Conservation (phyloP, 2,797 vertebrate species). For the Babyrousa celebensis region DNA sequence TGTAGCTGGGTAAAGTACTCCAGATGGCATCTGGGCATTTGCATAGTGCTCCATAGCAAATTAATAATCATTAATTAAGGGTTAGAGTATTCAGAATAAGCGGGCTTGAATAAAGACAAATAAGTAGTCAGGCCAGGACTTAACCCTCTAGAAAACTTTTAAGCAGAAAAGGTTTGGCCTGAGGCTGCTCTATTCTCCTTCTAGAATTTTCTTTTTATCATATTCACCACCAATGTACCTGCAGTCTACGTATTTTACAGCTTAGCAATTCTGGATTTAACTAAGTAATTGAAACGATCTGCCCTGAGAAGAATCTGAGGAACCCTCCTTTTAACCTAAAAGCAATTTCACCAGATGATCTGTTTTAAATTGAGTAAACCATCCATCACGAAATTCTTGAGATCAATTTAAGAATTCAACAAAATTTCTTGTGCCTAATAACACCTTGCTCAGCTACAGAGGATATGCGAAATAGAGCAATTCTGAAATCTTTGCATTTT, state of each 20-base stretch:
- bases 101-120: slow-evolving; percentile 56
- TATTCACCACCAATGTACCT: not conserved
- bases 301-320: slow-evolving; percentile 47
- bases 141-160: slow-evolving; percentile 42
- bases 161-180: slow-evolving; percentile 30
- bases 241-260: slow-evolving; percentile 1
- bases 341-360: slow-evolving; percentile 80
- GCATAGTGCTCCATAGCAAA: slow-evolving; percentile 64
- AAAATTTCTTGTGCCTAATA: slow-evolving; percentile 76
- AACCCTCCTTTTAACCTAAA: slow-evolving; percentile 77
- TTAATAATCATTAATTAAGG: slow-evolving; percentile 79
- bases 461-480: slow-evolving; percentile 65
- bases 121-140: slow-evolving; percentile 38
- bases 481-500: slow-evolving; percentile 80
- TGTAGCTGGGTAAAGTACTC: slow-evolving; percentile 70
- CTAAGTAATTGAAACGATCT: slow-evolving; percentile 74
- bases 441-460: slow-evolving; percentile 67
- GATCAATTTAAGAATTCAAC: slow-evolving; percentile 80
- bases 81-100: slow-evolving; percentile 73
- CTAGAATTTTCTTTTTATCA: slow-evolving; percentile 48
- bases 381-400: slow-evolving; percentile 79
- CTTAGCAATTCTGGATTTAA: slow-evolving; percentile 73
- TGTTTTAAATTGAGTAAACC: slow-evolving; percentile 79
- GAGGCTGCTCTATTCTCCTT: not conserved
- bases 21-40: slow-evolving; percentile 73